phyloP scores from a whole-genome alignment of 2,797 vertebrate species.

The Lepus oiostolus region DNA sequence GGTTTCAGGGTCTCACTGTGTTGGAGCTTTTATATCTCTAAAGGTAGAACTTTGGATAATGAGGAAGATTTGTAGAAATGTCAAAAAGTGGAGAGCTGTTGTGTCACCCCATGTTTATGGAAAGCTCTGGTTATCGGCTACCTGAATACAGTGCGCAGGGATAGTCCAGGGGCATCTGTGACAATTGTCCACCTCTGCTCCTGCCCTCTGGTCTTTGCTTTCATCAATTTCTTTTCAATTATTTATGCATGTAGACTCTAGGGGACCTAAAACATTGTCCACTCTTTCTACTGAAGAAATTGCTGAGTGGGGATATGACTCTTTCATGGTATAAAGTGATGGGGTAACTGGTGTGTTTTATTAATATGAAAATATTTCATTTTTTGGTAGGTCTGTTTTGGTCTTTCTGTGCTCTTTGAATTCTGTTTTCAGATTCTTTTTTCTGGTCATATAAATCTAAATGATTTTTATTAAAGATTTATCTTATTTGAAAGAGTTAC shows the following conservation, averaged over 20 bases:
- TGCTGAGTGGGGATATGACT: not conserved
- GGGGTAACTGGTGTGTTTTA: not conserved
- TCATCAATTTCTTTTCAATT: not conserved
- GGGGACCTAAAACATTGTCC: too few relatives aligned
- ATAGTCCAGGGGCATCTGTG: not conserved
- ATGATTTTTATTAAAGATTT: too few relatives aligned
- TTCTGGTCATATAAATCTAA: not conserved
- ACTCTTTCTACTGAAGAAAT: not conserved
- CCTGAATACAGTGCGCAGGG: not conserved
- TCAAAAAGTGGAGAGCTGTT: not conserved
- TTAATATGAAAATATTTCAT: not conserved
- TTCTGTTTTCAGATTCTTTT: not conserved
- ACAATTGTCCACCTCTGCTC: not conserved
- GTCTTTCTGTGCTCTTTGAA: not conserved
- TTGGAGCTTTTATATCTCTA: not conserved
- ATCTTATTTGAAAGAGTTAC: too few relatives aligned
- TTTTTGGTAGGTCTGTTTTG: not conserved
- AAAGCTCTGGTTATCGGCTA: not conserved
- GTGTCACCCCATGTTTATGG: not conserved
- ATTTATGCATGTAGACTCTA: not conserved
- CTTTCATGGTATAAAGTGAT: not conserved
- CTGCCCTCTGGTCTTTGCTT: not conserved
- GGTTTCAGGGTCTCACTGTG: not conserved
- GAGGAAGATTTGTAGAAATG: not conserved
- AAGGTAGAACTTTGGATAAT: not conserved